Conservation (phyloP, 1,140 invertebrate genomes). For the Leptinotarsa undecemlineata region DNA sequence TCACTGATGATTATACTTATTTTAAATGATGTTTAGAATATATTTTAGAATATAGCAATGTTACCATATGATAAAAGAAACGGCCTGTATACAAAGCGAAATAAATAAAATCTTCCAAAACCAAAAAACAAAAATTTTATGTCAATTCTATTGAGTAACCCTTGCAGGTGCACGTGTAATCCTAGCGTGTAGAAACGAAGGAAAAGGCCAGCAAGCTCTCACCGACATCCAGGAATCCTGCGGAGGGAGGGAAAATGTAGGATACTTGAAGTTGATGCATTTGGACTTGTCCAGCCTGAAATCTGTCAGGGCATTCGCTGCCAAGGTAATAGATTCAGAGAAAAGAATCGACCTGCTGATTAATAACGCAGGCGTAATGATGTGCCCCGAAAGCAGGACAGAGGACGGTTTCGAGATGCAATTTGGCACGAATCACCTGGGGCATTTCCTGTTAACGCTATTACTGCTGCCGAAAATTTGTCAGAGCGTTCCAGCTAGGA, state of each 20-base stretch:
- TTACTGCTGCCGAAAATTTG: constrained; percentile 70
- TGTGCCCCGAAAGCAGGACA: constrained; percentile 66
- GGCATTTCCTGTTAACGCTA: constrained; percentile 83
- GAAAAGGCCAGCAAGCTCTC: constrained; percentile 52
- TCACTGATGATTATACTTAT: too few relatives aligned
- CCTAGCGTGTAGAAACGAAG: constrained; percentile 55
- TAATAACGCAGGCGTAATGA: constrained; percentile 83
- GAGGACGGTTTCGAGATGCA: constrained; percentile 82
- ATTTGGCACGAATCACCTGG: constrained; percentile 77
- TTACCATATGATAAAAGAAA: too few relatives aligned
- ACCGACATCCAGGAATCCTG: constrained; percentile 57
- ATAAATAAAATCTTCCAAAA: too few relatives aligned
- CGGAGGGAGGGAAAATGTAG: constrained; percentile 56
- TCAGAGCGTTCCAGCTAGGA: constrained; percentile 57
- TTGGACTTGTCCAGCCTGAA: constrained; percentile 73
- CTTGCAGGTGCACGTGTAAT: constrained; percentile 55
- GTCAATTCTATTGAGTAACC: too few relatives aligned
- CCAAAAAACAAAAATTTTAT: too few relatives aligned
- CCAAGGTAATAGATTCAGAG: constrained; percentile 64
- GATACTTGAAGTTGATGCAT: constrained; percentile 63
- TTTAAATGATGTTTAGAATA: too few relatives aligned
- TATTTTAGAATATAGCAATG: too few relatives aligned
- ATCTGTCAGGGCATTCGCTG: constrained; percentile 73
- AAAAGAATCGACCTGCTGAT: constrained; percentile 72
- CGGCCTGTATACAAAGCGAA: too few relatives aligned